phyloP scores from a whole-genome alignment of 2,888 invertebrate species.

The Phragmatobia fuliginosa region DNA sequence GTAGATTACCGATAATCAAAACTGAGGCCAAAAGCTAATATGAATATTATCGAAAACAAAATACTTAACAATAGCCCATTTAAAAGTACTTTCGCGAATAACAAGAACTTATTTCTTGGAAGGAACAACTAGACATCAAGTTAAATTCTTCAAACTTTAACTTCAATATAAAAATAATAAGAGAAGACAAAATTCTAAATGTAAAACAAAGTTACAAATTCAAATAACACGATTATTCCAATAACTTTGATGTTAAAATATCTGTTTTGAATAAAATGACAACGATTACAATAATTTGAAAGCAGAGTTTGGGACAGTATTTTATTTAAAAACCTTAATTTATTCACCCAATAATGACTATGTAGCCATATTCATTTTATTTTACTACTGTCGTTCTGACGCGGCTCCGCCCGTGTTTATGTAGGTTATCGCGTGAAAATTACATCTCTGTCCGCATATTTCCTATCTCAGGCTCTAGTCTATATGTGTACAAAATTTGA shows the following conservation, averaged over 20 bases:
- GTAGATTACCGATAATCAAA: no score
- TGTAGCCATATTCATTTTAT: no score
- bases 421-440: no score
- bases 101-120: background rate
- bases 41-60: background rate
- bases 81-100: background rate
- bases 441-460: no score
- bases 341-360: no score
- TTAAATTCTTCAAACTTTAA: background rate
- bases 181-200: no score
- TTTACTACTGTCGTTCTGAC: no score
- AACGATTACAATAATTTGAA: background rate
- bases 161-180: no score
- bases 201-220: background rate
- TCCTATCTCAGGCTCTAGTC: no score
- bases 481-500: no score
- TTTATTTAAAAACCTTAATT: background rate
- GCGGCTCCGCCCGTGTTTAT: no score
- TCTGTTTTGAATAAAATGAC: background rate
- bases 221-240: background rate
- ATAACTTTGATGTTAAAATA: background rate
- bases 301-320: background rate
- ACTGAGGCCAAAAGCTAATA: no score
- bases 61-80: background rate
- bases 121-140: background rate